These are phyloP conservation scores for Rhadina sibilatrix DNA, from an alignment of 2,113 vertebrate species.

Conservation along the genomic window DNA sequence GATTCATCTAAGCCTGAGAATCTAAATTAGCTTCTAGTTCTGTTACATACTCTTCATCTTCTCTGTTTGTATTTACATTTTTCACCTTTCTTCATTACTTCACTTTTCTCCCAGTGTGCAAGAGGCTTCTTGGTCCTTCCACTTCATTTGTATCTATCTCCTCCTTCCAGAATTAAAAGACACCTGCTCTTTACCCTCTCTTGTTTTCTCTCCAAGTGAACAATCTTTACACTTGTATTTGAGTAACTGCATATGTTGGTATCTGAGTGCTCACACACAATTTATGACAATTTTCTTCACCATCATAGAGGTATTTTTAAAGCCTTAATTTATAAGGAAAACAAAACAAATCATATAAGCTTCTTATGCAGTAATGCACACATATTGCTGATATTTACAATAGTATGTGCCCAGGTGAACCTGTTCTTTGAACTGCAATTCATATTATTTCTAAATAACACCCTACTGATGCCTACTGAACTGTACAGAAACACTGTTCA, in stretches of 20 bases:
- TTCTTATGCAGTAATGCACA: neutral
- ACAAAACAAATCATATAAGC: neutral
- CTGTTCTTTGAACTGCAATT: neutral
- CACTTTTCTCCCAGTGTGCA: neutral
- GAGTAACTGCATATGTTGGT: neutral
- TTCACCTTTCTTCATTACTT: neutral
- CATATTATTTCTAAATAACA: slow-evolving; percentile 16
- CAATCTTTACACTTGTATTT: neutral
- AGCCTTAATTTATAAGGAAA: neutral
- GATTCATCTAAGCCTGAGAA: neutral
- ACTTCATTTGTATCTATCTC: neutral
- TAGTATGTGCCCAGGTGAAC: neutral
- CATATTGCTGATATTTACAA: neutral
- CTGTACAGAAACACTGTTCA: neutral
- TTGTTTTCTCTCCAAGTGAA: neutral
- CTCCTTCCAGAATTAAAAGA: neutral
- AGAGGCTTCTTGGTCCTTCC: neutral
- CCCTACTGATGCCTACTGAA: neutral
- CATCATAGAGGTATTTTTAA: neutral
- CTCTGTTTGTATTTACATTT: neutral
- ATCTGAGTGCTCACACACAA: neutral
- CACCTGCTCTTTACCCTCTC: neutral
- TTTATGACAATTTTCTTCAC: neutral
- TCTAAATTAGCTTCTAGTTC: neutral
- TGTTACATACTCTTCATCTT: neutral